phyloP scores from a whole-genome alignment of 2,888 invertebrate species.

The Chouioia cunea region DNA sequence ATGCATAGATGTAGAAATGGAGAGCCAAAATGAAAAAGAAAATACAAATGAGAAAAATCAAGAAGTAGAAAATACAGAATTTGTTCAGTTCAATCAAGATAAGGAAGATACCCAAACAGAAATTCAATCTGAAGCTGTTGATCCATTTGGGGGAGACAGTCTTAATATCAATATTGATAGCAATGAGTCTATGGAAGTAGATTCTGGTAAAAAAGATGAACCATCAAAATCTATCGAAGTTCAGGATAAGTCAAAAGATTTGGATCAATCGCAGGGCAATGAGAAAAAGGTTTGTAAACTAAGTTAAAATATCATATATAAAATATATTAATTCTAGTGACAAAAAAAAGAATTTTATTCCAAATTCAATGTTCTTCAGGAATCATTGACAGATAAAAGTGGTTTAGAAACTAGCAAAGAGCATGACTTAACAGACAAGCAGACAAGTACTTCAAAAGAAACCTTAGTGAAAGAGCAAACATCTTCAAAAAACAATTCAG shows the following conservation, averaged over 20 bases:
- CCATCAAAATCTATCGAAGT: slow-evolving; percentile 16
- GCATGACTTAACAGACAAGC: slow-evolving; percentile 21
- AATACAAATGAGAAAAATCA: slow-evolving; percentile 51
- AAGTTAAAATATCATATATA: not conserved
- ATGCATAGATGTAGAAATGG: slow-evolving; percentile 51
- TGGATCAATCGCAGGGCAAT: slow-evolving; percentile 10
- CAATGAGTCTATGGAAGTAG: slow-evolving; percentile 57
- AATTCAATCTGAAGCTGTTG: slow-evolving; percentile 62
- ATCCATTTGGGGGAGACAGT: slow-evolving; percentile 64
- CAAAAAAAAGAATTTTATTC: not conserved
- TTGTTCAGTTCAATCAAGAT: slow-evolving; percentile 64
- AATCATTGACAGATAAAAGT: slow-evolving; percentile 53
- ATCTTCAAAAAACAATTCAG: slow-evolving; percentile 30
- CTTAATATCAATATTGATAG: slow-evolving; percentile 54
- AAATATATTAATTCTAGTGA: not conserved
- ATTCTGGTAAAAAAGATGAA: slow-evolving; percentile 48
- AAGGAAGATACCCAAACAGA: slow-evolving; percentile 60
- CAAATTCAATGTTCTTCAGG: slow-evolving; percentile 19
- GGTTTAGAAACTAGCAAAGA: slow-evolving; percentile 68
- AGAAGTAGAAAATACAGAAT: slow-evolving; percentile 64
- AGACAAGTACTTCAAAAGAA: slow-evolving; percentile 35
- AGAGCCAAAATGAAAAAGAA: slow-evolving; percentile 52
- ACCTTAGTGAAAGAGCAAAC: slow-evolving; percentile 17
- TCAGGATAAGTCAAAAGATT: slow-evolving; percentile 15
- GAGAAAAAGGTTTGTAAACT: slow-evolving; percentile 38